Base-by-base conservation (phyloP, 2,113 vertebrate genomes). In the Rhinoderma darwinii region DNA sequence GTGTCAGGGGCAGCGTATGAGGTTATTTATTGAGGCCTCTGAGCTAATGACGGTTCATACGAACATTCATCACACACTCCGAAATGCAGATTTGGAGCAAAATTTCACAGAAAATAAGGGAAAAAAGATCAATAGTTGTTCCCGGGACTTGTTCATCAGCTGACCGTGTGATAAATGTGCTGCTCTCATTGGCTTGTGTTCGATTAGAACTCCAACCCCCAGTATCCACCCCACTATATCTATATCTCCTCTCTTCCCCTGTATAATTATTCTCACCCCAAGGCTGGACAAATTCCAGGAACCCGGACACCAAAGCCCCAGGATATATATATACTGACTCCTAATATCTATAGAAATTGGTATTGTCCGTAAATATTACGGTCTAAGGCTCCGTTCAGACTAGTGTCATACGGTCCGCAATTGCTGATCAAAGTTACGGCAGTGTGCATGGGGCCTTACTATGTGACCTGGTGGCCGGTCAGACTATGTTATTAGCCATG, bases 161-260 rank as follows among this genome's bases (percentile, higher is more conserved):
- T 56, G 82, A 73, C 82, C 56, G 37, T 35, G 14, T 84, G 83
- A 84, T 41, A 41, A 74, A 84, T 84, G 70, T 35, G 44, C 39
- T 10, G 5, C 43, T 70, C 5, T 6, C 12, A 63, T 5, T 30
- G 14, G 14, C 35, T 22, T 20, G 7, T 54, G 30, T 8, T 59
- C 7, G 39, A 80, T 39, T 82, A 27, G 10, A 37, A 51, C 66
- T 50, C 18, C 41, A 37, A 17, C 18, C 1, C 11, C 39, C 35
- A 35, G 1, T 39, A 59, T 81, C 35, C 15, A 12, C 3, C 3
- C 27, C 17, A 63, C 59, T 25, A 63, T 63, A 8, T n/a, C n/a
- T n/a, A n/a, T n/a, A n/a, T n/a, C n/a, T n/a, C n/a, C n/a, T n/a
- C n/a, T n/a, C n/a, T n/a, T n/a, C n/a, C n/a, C n/a, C n/a, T n/a